Evolutionary conservation across 2,113 vertebrate genomes (phyloP), one percentile per base, ranked within the genome.

Genomic region (Aviceda subcristata): DNA sequence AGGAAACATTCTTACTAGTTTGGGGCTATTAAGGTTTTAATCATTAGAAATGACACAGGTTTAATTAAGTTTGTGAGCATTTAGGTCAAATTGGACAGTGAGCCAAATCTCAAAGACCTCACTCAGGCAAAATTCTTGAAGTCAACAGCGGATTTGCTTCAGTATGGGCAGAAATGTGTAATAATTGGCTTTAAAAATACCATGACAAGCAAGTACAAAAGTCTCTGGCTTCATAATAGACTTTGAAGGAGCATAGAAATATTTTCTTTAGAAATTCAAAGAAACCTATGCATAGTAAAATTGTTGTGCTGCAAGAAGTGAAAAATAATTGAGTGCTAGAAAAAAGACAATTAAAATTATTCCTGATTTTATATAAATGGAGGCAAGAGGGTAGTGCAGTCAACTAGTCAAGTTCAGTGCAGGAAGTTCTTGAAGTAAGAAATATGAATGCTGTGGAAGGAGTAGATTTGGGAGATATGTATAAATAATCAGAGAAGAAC

Each of bases 141-240:
- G 86, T 86, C 89, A 90, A 4, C 53, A 59, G 57, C 56, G 80
- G 48, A 91, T 95, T 92, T 97, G 48, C 60, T 90, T 95, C 53
- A 91, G 29, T 88, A 41, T 34, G 59, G 46, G 57, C 77, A 96
- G 87, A 95, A 94, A 89, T 82, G 66, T 91, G 73, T 89, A 82
- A 89, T 92, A 94, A 95, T 76, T 95, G 45, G 69, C 76, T 89
- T 96, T 92, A 64, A 87, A 94, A 96, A 71, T 27, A 78, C 56
- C 45, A 22, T 64, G 76, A 78, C 51, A 73, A 92, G 51, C 48
- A 92, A 87, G 53, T 85, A 89, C 56, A 69, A 73, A 81, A 87
- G 53, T 91, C 39, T 82, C 63, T 97, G 92, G 66, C 88, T 97
- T 95, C 34, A 7, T 51, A 89, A 94, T 39, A 69, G 66, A 80